These are phyloP conservation scores for Gymnorhina tibicen DNA, from an alignment of 2,113 vertebrate species.

Conservation along the genomic window DNA sequence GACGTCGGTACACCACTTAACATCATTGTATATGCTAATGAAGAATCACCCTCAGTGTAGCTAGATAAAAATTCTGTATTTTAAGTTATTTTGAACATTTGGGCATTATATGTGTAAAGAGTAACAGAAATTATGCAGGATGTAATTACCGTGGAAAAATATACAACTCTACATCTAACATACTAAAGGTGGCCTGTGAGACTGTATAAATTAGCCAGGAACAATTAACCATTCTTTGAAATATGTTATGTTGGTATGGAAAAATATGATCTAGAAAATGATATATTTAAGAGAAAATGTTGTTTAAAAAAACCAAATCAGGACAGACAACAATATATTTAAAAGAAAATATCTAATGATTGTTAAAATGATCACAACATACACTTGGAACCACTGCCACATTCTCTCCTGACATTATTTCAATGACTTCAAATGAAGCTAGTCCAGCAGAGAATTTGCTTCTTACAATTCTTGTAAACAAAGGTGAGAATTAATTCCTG, in stretches of 20 bases:
- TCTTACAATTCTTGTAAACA: not conserved
- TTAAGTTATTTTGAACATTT: not conserved
- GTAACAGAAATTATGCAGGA: not conserved
- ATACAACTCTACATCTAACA: not conserved
- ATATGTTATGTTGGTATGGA: not conserved
- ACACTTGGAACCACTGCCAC: not conserved
- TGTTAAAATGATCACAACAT: not conserved
- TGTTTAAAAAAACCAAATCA: not conserved
- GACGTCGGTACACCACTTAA: not conserved
- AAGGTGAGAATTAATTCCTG: not conserved
- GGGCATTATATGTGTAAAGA: not conserved
- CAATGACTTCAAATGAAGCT: not conserved
- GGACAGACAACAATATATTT: not conserved
- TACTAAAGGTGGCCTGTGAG: not conserved
- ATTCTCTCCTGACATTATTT: not conserved
- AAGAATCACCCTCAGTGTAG: not conserved
- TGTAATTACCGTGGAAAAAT: not conserved
- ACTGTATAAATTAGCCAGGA: not conserved
- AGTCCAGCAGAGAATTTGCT: not conserved
- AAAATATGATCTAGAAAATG: not conserved
- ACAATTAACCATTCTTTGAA: not conserved
- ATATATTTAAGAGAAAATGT: not conserved
- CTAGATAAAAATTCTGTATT: not conserved
- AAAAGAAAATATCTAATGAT: not conserved
- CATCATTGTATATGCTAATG: not conserved